Base-by-base conservation (phyloP, 1,140 invertebrate genomes). In the Danaus plexippus region DNA sequence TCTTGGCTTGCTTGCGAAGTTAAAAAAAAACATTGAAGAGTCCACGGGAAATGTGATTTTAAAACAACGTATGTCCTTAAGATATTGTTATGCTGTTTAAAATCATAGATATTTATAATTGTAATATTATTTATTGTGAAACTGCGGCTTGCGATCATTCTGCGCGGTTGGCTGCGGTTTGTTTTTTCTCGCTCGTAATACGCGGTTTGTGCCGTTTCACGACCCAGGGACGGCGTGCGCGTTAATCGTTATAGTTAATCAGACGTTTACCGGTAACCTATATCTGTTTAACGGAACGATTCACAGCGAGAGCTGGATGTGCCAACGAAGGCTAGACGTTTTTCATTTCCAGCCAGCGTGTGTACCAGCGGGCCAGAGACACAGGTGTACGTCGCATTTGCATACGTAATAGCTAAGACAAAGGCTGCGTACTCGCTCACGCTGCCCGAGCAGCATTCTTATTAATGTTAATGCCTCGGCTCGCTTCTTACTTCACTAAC, bases 331-430 rank as follows among this genome's bases (percentile, higher is more conserved):
- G 66, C 61, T 67, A 71, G 74, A 73, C 68, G 61, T 67, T 69
- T 52, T 66, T 75, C 70, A 83, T 80, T 79, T 76, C 75, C 76
- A 79, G 73, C 72, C 67, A 61, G 66, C 69, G 66, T 76, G 73
- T 80, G 69, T 76, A 78, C 79, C 67, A 81, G 76, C 71, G 63
- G 53, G 56, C 74, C 75, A 75, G 68, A 72, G 67, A 63, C 76
- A 75, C 80, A 84, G 77, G 80, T 84, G 80, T 79, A 79, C 69
- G 61, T 63, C 57, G 76, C 71, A 79, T 77, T 81, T 81, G 69
- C 77, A 79, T 82, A 76, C 73, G 59, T 77, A 81, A 81, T 81
- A 68, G 73, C 64, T 62, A 63, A 75, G 66, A 81, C 77, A 84
- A 81, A 78, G 80, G 67, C 67, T 59, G 67, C 70, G 63, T 64